phyloP scores from a whole-genome alignment of 1,140 invertebrate genomes.

The Danaus melanippus region DNA sequence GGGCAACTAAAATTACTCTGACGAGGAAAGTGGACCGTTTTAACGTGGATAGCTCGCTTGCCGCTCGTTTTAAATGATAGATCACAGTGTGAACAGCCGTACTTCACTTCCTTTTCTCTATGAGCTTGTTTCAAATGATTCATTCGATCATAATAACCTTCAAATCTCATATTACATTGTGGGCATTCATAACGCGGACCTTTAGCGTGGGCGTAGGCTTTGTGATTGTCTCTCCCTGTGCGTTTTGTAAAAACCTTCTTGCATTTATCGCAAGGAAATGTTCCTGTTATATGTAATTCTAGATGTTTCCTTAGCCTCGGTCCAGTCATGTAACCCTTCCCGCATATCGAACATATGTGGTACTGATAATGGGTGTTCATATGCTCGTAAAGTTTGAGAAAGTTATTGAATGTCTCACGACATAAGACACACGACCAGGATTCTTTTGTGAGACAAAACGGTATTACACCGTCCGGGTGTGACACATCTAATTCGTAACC shows the following conservation, averaged over 20 bases:
- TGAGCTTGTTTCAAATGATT: slow-evolving; percentile 56
- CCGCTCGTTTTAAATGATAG: slow-evolving; percentile 55
- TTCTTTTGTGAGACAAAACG: slow-evolving; percentile 49
- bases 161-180: slow-evolving; percentile 51
- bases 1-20: slow-evolving; percentile 40
- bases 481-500: slow-evolving; percentile 38
- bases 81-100: slow-evolving; percentile 51
- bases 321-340: slow-evolving; percentile 63
- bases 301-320: slow-evolving; percentile 56
- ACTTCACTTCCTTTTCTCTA: slow-evolving; percentile 46
- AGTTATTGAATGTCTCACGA: slow-evolving; percentile 51
- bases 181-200: slow-evolving; percentile 57
- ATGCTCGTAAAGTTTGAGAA: slow-evolving; percentile 63
- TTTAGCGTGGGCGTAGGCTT: slow-evolving; percentile 48
- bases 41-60: slow-evolving; percentile 47
- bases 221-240: slow-evolving; percentile 52
- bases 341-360: slow-evolving; percentile 66
- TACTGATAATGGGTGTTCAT: slow-evolving; percentile 67
- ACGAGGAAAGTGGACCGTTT: slow-evolving; percentile 44
- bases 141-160: slow-evolving; percentile 54
- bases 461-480: slow-evolving; percentile 53
- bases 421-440: slow-evolving; percentile 57
- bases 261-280: slow-evolving; percentile 57
- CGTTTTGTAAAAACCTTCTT: slow-evolving; percentile 46
- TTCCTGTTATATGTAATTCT: slow-evolving; percentile 51